phyloP scores from a whole-genome alignment of 2,113 vertebrate genomes.

The Leuciscus idus region DNA sequence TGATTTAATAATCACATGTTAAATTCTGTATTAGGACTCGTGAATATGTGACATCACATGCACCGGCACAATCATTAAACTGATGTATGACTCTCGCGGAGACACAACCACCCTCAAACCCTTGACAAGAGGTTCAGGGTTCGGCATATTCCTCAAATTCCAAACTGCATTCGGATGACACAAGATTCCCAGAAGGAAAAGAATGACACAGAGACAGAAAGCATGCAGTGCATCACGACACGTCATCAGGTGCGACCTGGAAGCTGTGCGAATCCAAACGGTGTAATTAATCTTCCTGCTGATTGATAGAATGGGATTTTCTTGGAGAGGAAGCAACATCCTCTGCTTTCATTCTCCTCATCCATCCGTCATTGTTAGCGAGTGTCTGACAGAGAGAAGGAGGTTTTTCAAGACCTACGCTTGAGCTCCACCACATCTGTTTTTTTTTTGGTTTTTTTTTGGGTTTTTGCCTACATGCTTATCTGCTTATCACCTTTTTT shows the following conservation, averaged over 20 bases:
- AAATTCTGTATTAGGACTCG: not conserved
- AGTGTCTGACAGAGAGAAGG: slow-evolving; percentile 34
- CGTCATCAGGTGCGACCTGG: slow-evolving; percentile 26
- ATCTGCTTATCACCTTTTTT: slow-evolving; percentile 13
- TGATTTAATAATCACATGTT: not conserved
- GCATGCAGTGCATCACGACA: not conserved
- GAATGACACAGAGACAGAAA: not conserved
- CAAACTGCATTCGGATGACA: slow-evolving; percentile 11
- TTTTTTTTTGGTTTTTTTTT: slow-evolving; percentile 8
- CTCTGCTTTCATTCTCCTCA: slow-evolving; percentile 39
- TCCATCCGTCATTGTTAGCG: slow-evolving; percentile 57
- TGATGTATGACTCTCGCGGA: not conserved
- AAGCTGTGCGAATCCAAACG: not conserved
- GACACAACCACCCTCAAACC: slow-evolving; percentile 10
- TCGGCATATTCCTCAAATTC: slow-evolving; percentile 33
- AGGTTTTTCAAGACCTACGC: not conserved
- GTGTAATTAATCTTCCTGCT: slow-evolving; percentile 15
- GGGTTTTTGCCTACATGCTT: slow-evolving; percentile 19
- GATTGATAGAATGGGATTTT: slow-evolving; percentile 47
- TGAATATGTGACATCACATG: slow-evolving; percentile 18
- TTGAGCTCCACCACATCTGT: slow-evolving; percentile 22
- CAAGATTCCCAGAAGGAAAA: slow-evolving; percentile 1
- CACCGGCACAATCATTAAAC: slow-evolving; percentile 20
- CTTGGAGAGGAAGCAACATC: slow-evolving; percentile 46
- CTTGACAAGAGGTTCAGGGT: slow-evolving; percentile 27